phyloP scores from a whole-genome alignment of 2,113 vertebrate species.

The Verasper variegatus region DNA sequence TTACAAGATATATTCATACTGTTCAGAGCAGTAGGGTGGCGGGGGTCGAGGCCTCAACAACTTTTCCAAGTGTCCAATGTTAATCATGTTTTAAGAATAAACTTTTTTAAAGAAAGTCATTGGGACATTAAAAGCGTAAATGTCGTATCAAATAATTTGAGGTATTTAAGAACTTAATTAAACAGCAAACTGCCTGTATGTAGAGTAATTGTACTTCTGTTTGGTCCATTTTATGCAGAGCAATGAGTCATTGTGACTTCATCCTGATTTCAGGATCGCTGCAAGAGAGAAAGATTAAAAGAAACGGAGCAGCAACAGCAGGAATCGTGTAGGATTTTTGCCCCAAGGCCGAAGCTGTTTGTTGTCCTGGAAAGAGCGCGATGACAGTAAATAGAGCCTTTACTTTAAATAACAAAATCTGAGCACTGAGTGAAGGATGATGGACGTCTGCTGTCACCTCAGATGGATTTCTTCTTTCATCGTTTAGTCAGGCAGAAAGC shows the following conservation, averaged over 20 bases:
- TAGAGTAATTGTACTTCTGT: not conserved
- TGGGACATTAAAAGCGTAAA: not conserved
- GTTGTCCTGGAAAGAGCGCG: slow-evolving; percentile 23
- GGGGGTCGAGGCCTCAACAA: not conserved
- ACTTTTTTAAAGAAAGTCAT: not conserved
- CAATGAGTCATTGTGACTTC: slow-evolving; percentile 20
- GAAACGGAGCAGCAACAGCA: slow-evolving; percentile 14
- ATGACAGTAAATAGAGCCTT: slow-evolving; percentile 49
- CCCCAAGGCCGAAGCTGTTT: slow-evolving; percentile 29
- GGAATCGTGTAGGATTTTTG: slow-evolving; percentile 11
- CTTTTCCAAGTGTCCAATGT: not conserved
- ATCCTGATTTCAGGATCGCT: slow-evolving; percentile 12
- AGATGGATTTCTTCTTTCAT: slow-evolving; percentile 49
- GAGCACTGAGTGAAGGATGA: slow-evolving; percentile 30
- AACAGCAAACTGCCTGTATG: not conserved
- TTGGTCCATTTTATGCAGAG: not conserved
- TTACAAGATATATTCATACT: no score
- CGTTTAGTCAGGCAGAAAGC: slow-evolving; percentile 49
- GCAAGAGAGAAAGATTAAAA: slow-evolving; percentile 1
- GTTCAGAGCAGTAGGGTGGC: not conserved
- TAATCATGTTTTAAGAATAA: not conserved
- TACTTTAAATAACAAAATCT: slow-evolving; percentile 42
- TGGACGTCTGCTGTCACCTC: slow-evolving; percentile 50
- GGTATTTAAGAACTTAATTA: not conserved
- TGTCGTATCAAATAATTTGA: not conserved